phyloP scores from a whole-genome alignment of 1,140 invertebrate genomes.

The Leptinotarsa texana region DNA sequence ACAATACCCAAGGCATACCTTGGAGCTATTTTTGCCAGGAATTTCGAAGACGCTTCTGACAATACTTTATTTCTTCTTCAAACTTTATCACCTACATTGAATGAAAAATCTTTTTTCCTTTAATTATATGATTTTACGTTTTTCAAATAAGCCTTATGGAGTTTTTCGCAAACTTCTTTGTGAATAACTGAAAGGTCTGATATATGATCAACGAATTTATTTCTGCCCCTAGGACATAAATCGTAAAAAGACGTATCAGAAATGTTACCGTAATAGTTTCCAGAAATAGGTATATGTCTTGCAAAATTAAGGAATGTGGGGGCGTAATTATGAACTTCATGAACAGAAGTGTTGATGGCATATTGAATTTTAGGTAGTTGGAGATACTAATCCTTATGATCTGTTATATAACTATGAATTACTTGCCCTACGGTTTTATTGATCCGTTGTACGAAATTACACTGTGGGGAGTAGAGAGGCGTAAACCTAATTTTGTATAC shows the following conservation, averaged over 20 bases:
- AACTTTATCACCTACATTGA: constrained; percentile 20
- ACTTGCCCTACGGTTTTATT: constrained; percentile 18
- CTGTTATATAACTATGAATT: constrained; percentile 23
- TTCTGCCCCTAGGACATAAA: not conserved
- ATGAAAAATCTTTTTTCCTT: constrained; percentile 22
- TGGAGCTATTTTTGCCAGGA: constrained; percentile 26
- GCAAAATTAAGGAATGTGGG: constrained; percentile 28
- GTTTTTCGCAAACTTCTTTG: constrained; percentile 9
- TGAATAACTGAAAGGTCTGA: not conserved
- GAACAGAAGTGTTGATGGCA: constrained; percentile 20
- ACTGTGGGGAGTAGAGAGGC: constrained; percentile 18
- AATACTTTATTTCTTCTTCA: constrained; percentile 29
- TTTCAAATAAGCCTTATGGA: constrained; percentile 23
- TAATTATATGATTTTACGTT: constrained; percentile 28
- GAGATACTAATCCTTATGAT: constrained; percentile 23
- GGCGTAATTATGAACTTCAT: constrained; percentile 17
- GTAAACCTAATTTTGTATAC: constrained; percentile 27
- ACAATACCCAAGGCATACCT: constrained; percentile 21
- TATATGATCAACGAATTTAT: not conserved
- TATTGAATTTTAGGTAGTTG: constrained; percentile 14
- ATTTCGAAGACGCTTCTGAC: constrained; percentile 25
- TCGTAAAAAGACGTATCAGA: not conserved
- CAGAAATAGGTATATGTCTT: constrained; percentile 5
- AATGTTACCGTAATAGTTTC: not conserved
- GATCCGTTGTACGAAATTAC: constrained; percentile 16